Base-by-base conservation (phyloP, 30 jellyfish, hydroid and myxozoan species). In the Aurelia aurita region DNA sequence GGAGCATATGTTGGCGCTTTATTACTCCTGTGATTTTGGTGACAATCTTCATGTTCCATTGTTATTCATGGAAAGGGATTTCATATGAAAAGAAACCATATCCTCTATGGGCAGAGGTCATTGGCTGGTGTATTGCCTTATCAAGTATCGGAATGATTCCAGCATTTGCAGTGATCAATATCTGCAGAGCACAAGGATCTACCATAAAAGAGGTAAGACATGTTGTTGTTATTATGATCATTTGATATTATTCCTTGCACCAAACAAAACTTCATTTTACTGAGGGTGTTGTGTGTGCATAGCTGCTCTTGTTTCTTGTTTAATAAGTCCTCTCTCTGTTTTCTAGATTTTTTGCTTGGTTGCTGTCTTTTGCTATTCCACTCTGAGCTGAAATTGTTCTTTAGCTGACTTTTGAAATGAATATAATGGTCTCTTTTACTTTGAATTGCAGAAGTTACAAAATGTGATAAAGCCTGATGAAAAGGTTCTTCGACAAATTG, bases 61-160 rank as follows among this genome's bases (percentile, higher is more conserved):
- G 85, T 64, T 68, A 72, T 20, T 47, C 60, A 34, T 89, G 97
- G 97, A 26, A 58, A 16, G 98, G 98, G 44, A 58, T 91, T 22
- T 53, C 81, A 0, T 91, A 91, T 60, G 80, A 72, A 39, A 68
- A 39, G 8, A 57, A 84, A 57, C 82, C 89, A 44, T 91, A 81
- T 54, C 98, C 98, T 1, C 72, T 28, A n/a, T 91, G 98, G 98
- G 98, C 98, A 31, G 98, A 91, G 69, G 75, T 67, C 46, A 71
- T 91, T 46, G 98, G 98, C 0, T 91, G 98, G 98, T 59, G 92
- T 46, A 44, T 91, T 18, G 96, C 96, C 26, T 62, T 72, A 39
- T 72, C 92, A 19, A 77, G 92, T 20, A 85, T 85, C 21, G 65
- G 74, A 0, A 78, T 81, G 91, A 91, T 91, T 15, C 98, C 98